These are phyloP conservation scores for Condylostylus longicornis DNA, from an alignment of 1,140 invertebrate species.

Conservation along the genomic window DNA sequence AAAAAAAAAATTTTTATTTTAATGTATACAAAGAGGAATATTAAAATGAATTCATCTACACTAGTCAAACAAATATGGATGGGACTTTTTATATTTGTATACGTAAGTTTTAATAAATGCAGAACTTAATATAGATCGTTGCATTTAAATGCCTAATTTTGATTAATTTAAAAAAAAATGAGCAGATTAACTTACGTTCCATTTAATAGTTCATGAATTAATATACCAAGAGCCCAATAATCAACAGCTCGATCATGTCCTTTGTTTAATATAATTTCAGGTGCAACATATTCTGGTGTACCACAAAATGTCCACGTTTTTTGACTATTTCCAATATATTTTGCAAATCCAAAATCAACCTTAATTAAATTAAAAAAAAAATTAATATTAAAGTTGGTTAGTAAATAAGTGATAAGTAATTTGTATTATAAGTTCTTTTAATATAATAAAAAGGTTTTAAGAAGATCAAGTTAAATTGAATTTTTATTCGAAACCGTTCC, in stretches of 20 bases:
- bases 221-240: constrained; percentile 68
- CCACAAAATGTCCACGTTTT: constrained; percentile 87
- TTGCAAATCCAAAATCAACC: constrained; percentile 83
- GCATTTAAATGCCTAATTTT: background rate
- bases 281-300: constrained; percentile 58
- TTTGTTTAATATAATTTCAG: constrained; percentile 58
- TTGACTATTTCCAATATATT: constrained; percentile 51
- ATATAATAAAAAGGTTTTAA: too few species aligned
- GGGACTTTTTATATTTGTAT: too few species aligned
- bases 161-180: background rate
- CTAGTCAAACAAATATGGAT: too few species aligned
- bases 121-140: background rate
- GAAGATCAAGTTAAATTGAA: too few species aligned
- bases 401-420: too few species aligned
- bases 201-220: constrained; percentile 64
- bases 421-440: too few species aligned
- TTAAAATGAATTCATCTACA: too few species aligned
- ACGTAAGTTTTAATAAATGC: too few species aligned
- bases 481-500: too few species aligned
- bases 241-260: constrained; percentile 62
- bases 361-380: constrained; percentile 20
- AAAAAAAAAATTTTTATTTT: too few species aligned
- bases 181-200: constrained; percentile 36
- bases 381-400: constrained; percentile 3
- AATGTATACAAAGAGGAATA: too few species aligned